Evolutionary conservation across 2,113 vertebrate genomes (phyloP), one percentile per base, ranked within the genome.

Genomic region (Deroptyus accipitrinus): DNA sequence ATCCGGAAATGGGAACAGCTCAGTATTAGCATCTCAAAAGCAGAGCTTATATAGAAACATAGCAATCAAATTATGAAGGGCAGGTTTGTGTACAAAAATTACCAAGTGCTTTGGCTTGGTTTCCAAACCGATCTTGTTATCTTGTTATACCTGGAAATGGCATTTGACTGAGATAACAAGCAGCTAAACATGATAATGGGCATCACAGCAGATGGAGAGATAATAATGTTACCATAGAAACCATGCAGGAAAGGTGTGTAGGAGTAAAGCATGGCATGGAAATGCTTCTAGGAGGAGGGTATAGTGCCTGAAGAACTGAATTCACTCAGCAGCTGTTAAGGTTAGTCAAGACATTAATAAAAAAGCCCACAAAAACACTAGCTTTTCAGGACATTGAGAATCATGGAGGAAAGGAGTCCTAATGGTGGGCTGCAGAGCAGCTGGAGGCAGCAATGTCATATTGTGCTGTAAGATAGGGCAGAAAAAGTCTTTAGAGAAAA

Each of bases 161-260:
- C 84, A 86, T 41, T 90, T 88, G 67, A 54, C 52, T 69, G 82
- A 55, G 54, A 75, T 51, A 88, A 88, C n/a, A 80, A 91, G 69
- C 61, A 80, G 42, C 54, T 93, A 87, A 95, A 88, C 62, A 23
- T n/a, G 33, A 72, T 79, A 88, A 95, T 44, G 49, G 90, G n/a
- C 28, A 87, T 39, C 42, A 75, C 69, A 75, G 84, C 88, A 97
- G 84, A 96, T 92, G 88, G 90, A 94, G 69, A 82, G 35, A 73
- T 75, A 67, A 13, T 72, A 31, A 24, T 18, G 95, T 97, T 97
- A 89, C 93, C 87, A 94, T 97, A 95, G 97, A 86, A 96, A 97
- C 96, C 6, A 1, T 61, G 61, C 63, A 90, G 75, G 39, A 83
- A 94, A 95, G 91, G 35, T 42, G 79, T 83, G 96, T 92, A 92